Conservation (phyloP, 2,797 vertebrate genomes). For the Orientallactaga sibirica region DNA sequence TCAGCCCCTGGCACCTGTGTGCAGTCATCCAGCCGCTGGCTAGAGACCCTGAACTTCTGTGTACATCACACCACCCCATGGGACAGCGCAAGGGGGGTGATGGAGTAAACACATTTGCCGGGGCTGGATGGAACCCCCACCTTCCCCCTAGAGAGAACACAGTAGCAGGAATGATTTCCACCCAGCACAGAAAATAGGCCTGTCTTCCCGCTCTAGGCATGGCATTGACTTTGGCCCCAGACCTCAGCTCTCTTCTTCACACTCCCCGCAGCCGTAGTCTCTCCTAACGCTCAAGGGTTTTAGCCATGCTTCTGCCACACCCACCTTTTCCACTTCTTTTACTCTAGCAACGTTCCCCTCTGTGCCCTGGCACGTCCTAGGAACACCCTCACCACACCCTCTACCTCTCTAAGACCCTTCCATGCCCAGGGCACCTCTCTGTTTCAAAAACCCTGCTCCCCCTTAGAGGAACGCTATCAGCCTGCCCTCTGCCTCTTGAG, state of each 20-base stretch:
- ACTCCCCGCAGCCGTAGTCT: conserved; percentile 10
- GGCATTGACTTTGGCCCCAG: neutral
- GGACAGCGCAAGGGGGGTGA: neutral
- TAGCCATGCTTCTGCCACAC: conserved; percentile 34
- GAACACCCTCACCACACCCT: neutral
- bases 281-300: neutral
- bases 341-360: neutral
- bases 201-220: neutral
- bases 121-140: neutral
- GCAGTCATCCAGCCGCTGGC: neutral
- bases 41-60: neutral
- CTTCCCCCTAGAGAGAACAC: neutral
- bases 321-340: conserved; percentile 12
- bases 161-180: neutral
- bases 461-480: neutral
- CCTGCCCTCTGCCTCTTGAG: neutral
- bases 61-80: neutral
- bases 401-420: neutral
- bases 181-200: conserved; percentile 16
- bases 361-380: neutral
- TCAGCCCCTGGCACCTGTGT: neutral
- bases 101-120: neutral
- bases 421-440: neutral
- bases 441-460: neutral
- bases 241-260: neutral